Base-by-base conservation (phyloP, 1,140 invertebrate species). In the Teleopsis dalmanni region DNA sequence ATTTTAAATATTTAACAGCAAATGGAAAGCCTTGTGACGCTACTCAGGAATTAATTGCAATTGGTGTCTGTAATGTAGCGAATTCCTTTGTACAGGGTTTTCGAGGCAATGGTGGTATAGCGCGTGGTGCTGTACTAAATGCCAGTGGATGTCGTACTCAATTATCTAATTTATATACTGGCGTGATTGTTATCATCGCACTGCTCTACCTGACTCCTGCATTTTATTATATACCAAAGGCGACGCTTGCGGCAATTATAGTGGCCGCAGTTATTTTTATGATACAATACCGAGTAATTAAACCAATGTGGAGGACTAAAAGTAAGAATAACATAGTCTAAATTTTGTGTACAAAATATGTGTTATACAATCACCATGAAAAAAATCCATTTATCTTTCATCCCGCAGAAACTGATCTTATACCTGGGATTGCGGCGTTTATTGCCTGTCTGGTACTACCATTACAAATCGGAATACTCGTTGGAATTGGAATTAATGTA, bases 61-160 rank as follows among this genome's bases (percentile, higher is more conserved):
- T 91, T 29, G 90, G 89, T 27, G 57, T 87, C 6, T 82, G 82
- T 49, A 94, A 95, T 68, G 79, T 96, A 47, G 80, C 84, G 26
- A 92, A 89, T 65, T 91, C 89, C 2, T 92, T 96, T 73, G 81
- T 93, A 50, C 84, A 85, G 73, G 73, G 87, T 1, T 91, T 87
- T 65, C 92, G 92, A 13, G 82, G 88, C 4, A 88, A 88, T 25
- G 93, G 89, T 29, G 88, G 87, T 27, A 76, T 92, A 25, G 85
- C 85, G 25, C 78, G 90, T 56, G 65, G 90, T 56, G 92, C 92
- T 41, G 89, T 97, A 1, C 87, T 91, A 60, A 88, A 93, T 62
- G 82, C 85, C 36, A 91, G 88, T 58, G 92, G 92, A 7, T 91
- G 92, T 1, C 78, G 83, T 57, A 94, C 91, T 3, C 86, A 91